Base-by-base conservation (phyloP, 2,113 vertebrate species). In the Tachuris rubrigastra region DNA sequence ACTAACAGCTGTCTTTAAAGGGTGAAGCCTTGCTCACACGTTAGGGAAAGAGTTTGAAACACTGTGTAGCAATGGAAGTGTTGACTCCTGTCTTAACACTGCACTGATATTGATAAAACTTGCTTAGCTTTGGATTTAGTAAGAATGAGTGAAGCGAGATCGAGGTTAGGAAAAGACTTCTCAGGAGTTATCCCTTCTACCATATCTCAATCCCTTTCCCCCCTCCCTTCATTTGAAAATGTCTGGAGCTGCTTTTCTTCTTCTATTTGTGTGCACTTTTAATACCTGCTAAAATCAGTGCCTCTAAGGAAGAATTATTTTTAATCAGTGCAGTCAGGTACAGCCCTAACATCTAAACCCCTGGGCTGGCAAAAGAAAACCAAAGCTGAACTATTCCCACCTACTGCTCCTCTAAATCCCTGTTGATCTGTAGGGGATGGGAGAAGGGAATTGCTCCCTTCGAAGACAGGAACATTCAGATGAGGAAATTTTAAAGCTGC, bases 401-500 rank as follows among this genome's bases (percentile, higher is more conserved):
- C 86, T 79, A 31, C 76, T 44, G 49, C 67, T 92, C 23, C 33
- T 84, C 66, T 73, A 72, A 92, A 90, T 93, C 83, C 73, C 80
- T 58, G 56, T 72, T 82, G 80, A 44, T 94, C 88, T 94, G 80
- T 69, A 75, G 80, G 77, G 80, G 37, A 44, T 12, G 8, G 66
- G 66, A 76, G 76, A 56, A 53, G 71, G 80, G 86, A 71, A 93
- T 82, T 90, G 53, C 33, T 95, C 9, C 72, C 65, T 89, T 96
- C 80, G 37, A 95, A 94, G 49, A 14, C 19, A 55, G 77, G 80
- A 87, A 49, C 59, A 58, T 93, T 74, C 72, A 89, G 83, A 85
- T 87, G 85, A 90, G 93, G 88, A 87, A 81, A 86, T 89, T 89
- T 86, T 94, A 60, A 93, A 94, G 65, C 95, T 82, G 76, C 62